Conservation (phyloP, 53 echinoderm and acorn worm genomes). For the Crossaster papposus region DNA sequence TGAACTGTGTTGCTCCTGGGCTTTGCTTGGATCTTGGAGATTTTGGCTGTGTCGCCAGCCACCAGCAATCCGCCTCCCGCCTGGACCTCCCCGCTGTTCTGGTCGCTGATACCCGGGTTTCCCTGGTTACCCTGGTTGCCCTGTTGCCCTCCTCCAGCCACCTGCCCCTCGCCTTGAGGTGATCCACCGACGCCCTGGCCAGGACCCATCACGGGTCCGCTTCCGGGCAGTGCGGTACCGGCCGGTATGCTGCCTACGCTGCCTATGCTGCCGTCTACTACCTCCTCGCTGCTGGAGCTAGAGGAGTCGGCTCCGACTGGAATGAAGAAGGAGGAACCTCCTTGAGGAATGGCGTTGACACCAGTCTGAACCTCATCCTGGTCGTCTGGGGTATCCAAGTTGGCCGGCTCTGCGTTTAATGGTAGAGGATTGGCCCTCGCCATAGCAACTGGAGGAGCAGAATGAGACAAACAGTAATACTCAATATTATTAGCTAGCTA, state of each 20-base stretch:
- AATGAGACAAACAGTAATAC: not conserved
- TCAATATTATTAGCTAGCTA: not conserved
- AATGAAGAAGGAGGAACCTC: conserved; percentile 28
- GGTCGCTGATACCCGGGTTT: conserved; percentile 17
- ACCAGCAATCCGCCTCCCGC: conserved; percentile 9
- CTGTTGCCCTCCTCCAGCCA: not conserved
- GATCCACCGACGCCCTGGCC: not conserved
- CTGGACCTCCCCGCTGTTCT: conserved; percentile 36
- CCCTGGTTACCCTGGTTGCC: not conserved
- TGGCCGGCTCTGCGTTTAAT: not conserved
- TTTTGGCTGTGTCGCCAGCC: conserved; percentile 13
- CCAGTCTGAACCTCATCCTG: conserved; percentile 20
- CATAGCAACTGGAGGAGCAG: conserved; percentile 9
- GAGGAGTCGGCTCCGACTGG: not conserved
- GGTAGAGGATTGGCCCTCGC: conserved; percentile 6
- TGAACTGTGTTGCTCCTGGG: conserved; percentile 12
- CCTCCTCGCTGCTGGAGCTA: conserved; percentile 29
- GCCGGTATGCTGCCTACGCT: conserved; percentile 8
- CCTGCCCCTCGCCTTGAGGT: not conserved
- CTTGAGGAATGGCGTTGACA: conserved; percentile 26
- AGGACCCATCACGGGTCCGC: conserved; percentile 30
- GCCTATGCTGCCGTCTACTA: not conserved
- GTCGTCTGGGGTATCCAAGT: conserved; percentile 50
- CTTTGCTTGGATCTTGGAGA: conserved; percentile 28
- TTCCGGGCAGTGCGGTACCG: conserved; percentile 11